A percentile compares a stretch with the other conserved stretches of the same genome.
phyloP scores from a whole-genome alignment of 2,113 vertebrate species.

The Epinephelus cyanopodus region DNA sequence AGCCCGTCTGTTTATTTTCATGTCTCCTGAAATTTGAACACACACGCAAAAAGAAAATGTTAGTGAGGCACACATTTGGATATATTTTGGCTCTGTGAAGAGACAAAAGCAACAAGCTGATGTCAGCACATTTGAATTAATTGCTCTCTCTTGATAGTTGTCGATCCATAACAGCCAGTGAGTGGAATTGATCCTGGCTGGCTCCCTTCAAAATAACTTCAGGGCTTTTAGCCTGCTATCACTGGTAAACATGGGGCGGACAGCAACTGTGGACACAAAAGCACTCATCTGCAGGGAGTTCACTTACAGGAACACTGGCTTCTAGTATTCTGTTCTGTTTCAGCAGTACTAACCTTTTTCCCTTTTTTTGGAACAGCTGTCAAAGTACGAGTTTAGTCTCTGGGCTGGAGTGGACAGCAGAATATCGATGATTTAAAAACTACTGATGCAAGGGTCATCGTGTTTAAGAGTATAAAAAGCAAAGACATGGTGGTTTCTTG shows the following conservation, averaged over 20 bases:
- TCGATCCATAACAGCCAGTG: slow-evolving; percentile 34
- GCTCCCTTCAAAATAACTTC: slow-evolving; percentile 18
- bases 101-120: not conserved
- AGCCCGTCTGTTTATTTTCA: slow-evolving; percentile 75
- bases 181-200: slow-evolving; percentile 44
- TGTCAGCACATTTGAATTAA: slow-evolving; percentile 40
- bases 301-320: slow-evolving; percentile 41
- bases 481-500: not conserved
- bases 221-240: slow-evolving; percentile 28
- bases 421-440: not conserved
- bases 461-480: not conserved
- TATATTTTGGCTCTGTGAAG: not conserved
- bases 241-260: slow-evolving; percentile 29
- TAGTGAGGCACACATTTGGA: slow-evolving; percentile 6
- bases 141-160: slow-evolving; percentile 11
- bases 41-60: slow-evolving; percentile 30
- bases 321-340: slow-evolving; percentile 42
- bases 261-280: slow-evolving; percentile 55
- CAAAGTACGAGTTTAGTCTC: not conserved
- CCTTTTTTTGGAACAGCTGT: too few relatives aligned
- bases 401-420: not conserved
- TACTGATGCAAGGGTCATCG: not conserved
- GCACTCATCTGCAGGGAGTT: slow-evolving; percentile 55
- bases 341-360: not conserved
- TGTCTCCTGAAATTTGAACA: slow-evolving; percentile 73